phyloP scores from a whole-genome alignment of 1,140 invertebrate genomes.

The Procambarus clarkii region DNA sequence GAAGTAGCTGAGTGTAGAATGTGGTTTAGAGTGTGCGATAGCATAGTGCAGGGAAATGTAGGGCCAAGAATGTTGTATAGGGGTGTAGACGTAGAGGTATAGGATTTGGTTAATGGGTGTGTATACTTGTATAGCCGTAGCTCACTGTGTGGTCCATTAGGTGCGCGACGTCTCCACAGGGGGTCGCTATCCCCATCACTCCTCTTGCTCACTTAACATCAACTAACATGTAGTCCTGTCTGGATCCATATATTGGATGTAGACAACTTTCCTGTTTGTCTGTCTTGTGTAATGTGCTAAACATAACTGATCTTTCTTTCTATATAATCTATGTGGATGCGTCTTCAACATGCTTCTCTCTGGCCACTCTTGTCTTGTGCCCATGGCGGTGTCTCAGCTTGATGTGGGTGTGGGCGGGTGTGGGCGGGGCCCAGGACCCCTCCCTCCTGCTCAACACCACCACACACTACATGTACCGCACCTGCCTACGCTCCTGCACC shows the following conservation, averaged over 20 bases:
- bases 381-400: conserved; percentile 25
- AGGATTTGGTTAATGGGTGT: neutral
- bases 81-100: neutral
- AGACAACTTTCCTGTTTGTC: conserved; percentile 24
- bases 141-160: conserved; percentile 36
- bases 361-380: conserved; percentile 26
- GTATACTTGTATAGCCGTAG: conserved; percentile 33
- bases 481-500: conserved; percentile 47
- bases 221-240: neutral
- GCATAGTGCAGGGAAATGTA: neutral
- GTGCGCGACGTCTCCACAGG: neutral
- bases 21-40: too few relatives aligned
- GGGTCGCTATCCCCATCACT: conserved; percentile 15
- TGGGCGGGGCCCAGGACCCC: neutral
- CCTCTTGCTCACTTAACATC: neutral
- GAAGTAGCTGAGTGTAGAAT: neutral
- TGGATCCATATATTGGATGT: conserved; percentile 34
- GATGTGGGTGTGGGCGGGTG: neutral
- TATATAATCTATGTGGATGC: conserved; percentile 21
- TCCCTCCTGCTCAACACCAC: conserved; percentile 15
- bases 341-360: conserved; percentile 14
- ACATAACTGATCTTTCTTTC: conserved; percentile 25
- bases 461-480: conserved; percentile 26
- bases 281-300: conserved; percentile 18
- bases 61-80: neutral